Conservation (phyloP, 2,797 vertebrate species). For the Coracias cyanogaster region DNA sequence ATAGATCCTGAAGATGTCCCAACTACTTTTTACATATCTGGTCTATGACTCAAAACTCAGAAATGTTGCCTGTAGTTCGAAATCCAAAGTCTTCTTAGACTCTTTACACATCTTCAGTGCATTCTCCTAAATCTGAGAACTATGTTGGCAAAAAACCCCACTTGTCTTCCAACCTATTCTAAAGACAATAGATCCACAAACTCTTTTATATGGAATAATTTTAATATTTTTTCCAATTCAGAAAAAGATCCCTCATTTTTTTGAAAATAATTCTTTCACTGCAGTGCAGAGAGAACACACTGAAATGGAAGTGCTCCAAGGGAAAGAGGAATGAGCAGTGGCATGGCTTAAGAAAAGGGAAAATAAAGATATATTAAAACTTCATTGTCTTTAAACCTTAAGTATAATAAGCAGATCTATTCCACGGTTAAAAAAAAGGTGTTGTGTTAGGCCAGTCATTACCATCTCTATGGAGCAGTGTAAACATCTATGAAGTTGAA, state of each 20-base stretch:
- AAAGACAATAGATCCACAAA: background rate
- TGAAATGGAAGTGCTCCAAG: background rate
- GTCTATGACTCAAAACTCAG: background rate
- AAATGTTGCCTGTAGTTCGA: background rate
- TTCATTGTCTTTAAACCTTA: background rate
- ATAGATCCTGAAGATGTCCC: background rate
- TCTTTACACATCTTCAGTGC: background rate
- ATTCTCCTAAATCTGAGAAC: background rate
- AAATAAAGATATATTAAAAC: background rate
- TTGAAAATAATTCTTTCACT: background rate
- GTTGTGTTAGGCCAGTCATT: background rate
- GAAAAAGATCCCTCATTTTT: background rate
- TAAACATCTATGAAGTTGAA: background rate
- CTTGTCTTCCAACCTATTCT: background rate
- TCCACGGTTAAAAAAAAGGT: background rate
- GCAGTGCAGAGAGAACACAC: background rate
- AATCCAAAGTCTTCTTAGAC: background rate
- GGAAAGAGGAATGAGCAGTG: background rate
- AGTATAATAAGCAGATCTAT: background rate
- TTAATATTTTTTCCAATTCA: background rate
- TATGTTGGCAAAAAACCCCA: background rate
- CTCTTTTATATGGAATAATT: background rate
- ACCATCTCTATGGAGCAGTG: background rate
- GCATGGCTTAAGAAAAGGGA: background rate
- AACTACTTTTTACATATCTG: background rate